Conservation (phyloP, 1,140 invertebrate species). For the Drosophila nigrodunni region DNA sequence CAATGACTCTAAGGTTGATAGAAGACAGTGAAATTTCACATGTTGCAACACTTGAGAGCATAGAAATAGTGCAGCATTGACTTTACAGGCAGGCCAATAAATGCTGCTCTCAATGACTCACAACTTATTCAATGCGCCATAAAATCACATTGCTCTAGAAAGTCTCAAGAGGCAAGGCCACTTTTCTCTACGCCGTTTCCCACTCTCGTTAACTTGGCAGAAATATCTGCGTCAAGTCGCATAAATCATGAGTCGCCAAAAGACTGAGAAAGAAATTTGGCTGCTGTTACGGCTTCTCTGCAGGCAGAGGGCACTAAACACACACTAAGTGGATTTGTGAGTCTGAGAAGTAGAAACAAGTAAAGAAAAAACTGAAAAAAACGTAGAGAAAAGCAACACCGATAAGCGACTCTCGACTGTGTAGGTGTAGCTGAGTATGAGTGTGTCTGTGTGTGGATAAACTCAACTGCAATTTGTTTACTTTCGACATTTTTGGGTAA, state of each 20-base stretch:
- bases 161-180: background rate
- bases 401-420: slow-evolving; percentile 42
- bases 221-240: slow-evolving; percentile 32
- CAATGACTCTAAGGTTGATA: background rate
- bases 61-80: slow-evolving; percentile 55
- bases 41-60: slow-evolving; percentile 12
- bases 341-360: background rate
- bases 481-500: slow-evolving; percentile 79
- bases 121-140: slow-evolving; percentile 79
- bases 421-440: slow-evolving; percentile 1
- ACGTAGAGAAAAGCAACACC: slow-evolving; percentile 31
- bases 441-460: slow-evolving; percentile 57
- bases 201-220: slow-evolving; percentile 9
- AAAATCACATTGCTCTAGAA: slow-evolving; percentile 51
- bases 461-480: slow-evolving; percentile 83
- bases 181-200: background rate
- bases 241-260: slow-evolving; percentile 73
- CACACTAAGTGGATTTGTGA: slow-evolving; percentile 81
- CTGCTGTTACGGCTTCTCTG: slow-evolving; percentile 4
- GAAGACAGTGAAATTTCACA: background rate
- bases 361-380: background rate
- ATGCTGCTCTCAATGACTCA: slow-evolving; percentile 52
- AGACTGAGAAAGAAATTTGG: slow-evolving; percentile 9
- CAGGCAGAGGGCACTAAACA: slow-evolving; percentile 60
- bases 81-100: slow-evolving; percentile 64